Conservation (phyloP, 2,888 invertebrate species). For the Hymenopus coronatus region DNA sequence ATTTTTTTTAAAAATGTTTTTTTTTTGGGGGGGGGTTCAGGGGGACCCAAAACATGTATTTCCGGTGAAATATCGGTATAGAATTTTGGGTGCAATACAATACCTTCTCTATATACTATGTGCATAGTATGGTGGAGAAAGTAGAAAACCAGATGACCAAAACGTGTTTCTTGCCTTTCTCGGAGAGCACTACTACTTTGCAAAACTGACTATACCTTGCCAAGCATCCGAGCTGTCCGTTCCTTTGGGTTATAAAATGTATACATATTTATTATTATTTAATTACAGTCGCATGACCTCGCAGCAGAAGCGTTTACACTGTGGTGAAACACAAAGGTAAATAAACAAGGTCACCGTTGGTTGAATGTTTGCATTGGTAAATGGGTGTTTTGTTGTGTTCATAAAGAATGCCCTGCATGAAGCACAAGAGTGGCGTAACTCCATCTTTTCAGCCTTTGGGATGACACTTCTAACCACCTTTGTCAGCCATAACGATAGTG, state of each 20-base stretch:
- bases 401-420: background rate
- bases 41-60: no score
- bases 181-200: background rate
- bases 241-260: background rate
- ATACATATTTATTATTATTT: background rate
- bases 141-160: background rate
- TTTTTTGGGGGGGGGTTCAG: no score
- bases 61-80: no score
- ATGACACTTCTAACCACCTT: background rate
- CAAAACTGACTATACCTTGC: background rate
- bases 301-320: background rate
- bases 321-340: background rate
- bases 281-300: background rate
- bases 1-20: no score
- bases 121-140: no score
- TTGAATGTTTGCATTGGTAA: conserved; percentile 22
- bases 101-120: no score
- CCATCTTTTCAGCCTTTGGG: background rate
- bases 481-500: no score
- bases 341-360: background rate
- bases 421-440: background rate
- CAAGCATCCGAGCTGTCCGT: background rate
- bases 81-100: no score
- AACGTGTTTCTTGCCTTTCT: background rate
- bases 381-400: conserved; percentile 12